A percentile compares a stretch with the other conserved stretches of the same genome.
Evolutionary conservation across 2,113 vertebrate genomes (phyloP).

Genomic region (Helogale parvula): DNA sequence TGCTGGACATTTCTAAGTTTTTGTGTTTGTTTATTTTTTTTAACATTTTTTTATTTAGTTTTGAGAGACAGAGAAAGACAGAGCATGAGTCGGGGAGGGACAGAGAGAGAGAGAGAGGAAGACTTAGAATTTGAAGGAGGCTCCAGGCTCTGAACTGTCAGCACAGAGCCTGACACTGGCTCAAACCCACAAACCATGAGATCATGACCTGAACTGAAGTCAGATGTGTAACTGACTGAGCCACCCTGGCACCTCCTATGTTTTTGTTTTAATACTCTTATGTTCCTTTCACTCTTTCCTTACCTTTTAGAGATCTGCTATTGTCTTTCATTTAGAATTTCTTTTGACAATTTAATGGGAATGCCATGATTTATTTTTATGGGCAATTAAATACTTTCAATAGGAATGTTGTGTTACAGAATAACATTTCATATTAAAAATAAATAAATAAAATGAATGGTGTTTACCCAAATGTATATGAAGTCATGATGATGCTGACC

Average conservation of each 20-base stretch:
- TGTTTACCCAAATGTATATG: neutral
- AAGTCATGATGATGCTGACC: neutral
- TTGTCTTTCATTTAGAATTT: neutral
- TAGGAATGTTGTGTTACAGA: neutral
- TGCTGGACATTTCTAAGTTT: neutral
- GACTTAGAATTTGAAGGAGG: too few species aligned
- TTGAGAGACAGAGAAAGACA: too few species aligned
- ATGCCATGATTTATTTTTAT: neutral
- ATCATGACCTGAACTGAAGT: too few species aligned
- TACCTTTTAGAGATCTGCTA: neutral
- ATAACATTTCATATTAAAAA: slow-evolving; percentile 7
- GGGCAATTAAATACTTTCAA: neutral
- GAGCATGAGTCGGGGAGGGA: too few species aligned
- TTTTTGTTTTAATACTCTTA: neutral
- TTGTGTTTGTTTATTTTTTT: too few species aligned
- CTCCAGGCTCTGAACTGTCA: too few species aligned
- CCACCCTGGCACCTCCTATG: too few species aligned
- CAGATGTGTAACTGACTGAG: too few species aligned
- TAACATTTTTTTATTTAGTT: too few species aligned
- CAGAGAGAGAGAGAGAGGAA: too few species aligned
- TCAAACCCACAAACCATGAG: too few species aligned
- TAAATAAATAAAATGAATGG: neutral
- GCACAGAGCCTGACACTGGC: too few species aligned
- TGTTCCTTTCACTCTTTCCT: neutral
- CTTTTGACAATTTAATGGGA: neutral